A percentile compares a stretch with the other conserved stretches of the same genome.
Conservation (phyloP, 2,888 invertebrate species). For the Cheilosia pagana region DNA sequence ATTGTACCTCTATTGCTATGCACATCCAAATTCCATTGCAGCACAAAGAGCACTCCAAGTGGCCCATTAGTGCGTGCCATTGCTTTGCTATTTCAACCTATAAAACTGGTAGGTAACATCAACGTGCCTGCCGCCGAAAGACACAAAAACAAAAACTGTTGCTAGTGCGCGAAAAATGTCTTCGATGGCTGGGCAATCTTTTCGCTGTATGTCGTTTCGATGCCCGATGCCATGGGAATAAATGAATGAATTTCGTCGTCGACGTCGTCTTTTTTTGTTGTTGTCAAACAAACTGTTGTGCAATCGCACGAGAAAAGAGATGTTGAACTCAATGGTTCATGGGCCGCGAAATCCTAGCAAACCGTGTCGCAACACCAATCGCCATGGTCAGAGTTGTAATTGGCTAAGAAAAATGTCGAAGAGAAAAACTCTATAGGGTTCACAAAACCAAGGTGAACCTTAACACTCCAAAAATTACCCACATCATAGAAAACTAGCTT, state of each 20-base stretch:
- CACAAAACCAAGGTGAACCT: slow-evolving; percentile 53
- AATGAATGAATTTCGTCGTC: slow-evolving; percentile 61
- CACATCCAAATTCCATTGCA: slow-evolving; percentile 41
- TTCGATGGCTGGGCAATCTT: slow-evolving; percentile 30
- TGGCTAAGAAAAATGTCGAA: slow-evolving; percentile 14
- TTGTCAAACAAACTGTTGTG: slow-evolving; percentile 41
- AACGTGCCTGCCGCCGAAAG: background rate
- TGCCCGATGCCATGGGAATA: slow-evolving; percentile 65
- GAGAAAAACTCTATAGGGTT: slow-evolving; percentile 15
- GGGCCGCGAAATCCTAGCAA: slow-evolving; percentile 28
- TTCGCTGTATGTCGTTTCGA: slow-evolving; percentile 26
- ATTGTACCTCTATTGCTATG: background rate
- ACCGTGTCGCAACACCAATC: slow-evolving; percentile 19
- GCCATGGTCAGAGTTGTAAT: slow-evolving; percentile 33
- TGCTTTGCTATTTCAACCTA: slow-evolving; percentile 46
- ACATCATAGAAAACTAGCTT: background rate
- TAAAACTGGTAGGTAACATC: slow-evolving; percentile 18
- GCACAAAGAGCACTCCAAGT: slow-evolving; percentile 56
- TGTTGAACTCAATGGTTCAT: slow-evolving; percentile 53
- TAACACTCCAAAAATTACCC: background rate
- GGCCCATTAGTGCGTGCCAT: slow-evolving; percentile 66
- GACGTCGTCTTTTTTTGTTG: slow-evolving; percentile 11
- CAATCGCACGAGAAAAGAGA: slow-evolving; percentile 45
- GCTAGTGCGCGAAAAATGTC: slow-evolving; percentile 41
- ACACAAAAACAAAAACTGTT: slow-evolving; percentile 4